Evolutionary conservation across 2,113 vertebrate genomes (phyloP).

Genomic region (Stigmatopora argus): DNA sequence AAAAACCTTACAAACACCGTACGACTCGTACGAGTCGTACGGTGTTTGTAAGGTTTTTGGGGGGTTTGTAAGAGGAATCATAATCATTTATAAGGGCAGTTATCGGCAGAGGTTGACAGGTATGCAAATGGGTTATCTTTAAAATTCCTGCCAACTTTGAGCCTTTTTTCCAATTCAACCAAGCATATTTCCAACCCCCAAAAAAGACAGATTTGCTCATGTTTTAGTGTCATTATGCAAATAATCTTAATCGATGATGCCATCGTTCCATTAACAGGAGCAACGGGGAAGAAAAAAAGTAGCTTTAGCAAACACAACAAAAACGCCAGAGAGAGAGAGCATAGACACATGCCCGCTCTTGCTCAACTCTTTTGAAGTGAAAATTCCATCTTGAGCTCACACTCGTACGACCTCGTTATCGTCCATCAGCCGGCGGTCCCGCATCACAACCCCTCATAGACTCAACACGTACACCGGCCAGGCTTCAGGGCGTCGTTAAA

Average conservation of each 20-base stretch:
- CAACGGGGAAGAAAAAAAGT: neutral
- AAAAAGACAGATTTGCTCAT: neutral
- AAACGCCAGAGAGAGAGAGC: slow-evolving; percentile 16
- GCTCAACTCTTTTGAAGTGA: slow-evolving; percentile 59
- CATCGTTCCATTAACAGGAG: neutral
- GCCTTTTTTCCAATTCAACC: no score
- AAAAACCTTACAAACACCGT: no score
- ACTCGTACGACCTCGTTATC: slow-evolving; percentile 34
- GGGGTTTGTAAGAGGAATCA: no score
- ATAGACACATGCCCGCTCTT: slow-evolving; percentile 50
- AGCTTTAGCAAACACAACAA: slow-evolving; percentile 19
- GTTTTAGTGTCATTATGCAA: neutral
- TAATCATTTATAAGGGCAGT: no score
- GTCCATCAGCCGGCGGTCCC: slow-evolving; percentile 27
- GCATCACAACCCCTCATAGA: slow-evolving; percentile 21
- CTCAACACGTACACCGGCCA: slow-evolving; percentile 29
- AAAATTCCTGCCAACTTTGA: no score
- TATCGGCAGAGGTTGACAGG: no score
- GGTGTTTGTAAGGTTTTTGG: no score
- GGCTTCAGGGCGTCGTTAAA: slow-evolving; percentile 33
- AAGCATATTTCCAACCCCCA: no score
- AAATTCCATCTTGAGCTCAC: slow-evolving; percentile 50
- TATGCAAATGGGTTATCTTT: no score
- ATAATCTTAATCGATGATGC: neutral
- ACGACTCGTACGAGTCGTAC: no score